Percentiles rank a stretch among this genome's conserved stretches.
phyloP scores from a whole-genome alignment of 1,140 invertebrate species.

The Heliothis virescens region DNA sequence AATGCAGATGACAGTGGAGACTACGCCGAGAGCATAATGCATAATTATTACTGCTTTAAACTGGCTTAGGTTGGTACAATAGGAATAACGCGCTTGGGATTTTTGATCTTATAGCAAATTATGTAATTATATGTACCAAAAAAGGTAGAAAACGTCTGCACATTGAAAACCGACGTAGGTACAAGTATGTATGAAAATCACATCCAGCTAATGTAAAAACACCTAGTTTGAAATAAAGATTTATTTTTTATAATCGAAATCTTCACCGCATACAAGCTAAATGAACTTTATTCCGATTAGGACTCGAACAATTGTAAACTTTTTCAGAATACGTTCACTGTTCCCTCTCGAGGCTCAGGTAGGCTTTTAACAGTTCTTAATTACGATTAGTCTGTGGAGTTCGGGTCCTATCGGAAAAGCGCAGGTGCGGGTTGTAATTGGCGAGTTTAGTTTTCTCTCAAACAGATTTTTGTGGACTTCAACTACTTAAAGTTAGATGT shows the following conservation, averaged over 20 bases:
- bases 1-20: conserved; percentile 45
- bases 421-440: conserved; percentile 20
- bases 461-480: background rate
- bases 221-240: too few relatives aligned
- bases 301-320: background rate
- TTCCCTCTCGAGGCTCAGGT: background rate
- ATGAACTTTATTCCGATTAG: background rate
- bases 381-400: conserved; percentile 7
- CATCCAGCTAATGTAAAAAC: too few relatives aligned
- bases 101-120: background rate
- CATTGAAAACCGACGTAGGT: too few relatives aligned
- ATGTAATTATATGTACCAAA: background rate
- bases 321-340: background rate
- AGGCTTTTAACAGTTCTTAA: conserved; percentile 15
- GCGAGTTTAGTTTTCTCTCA: background rate
- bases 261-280: background rate
- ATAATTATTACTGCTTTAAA: conserved; percentile 47
- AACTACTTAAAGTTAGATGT: background rate
- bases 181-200: too few relatives aligned
- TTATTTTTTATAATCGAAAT: background rate
- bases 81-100: conserved; percentile 14
- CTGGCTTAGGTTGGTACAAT: conserved; percentile 33
- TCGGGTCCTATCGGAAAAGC: conserved; percentile 9
- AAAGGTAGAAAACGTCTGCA: too few relatives aligned
- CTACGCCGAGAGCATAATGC: conserved; percentile 42